phyloP scores from a whole-genome alignment of 2,113 vertebrate species.

The Sinocyclocheilus rhinocerous region DNA sequence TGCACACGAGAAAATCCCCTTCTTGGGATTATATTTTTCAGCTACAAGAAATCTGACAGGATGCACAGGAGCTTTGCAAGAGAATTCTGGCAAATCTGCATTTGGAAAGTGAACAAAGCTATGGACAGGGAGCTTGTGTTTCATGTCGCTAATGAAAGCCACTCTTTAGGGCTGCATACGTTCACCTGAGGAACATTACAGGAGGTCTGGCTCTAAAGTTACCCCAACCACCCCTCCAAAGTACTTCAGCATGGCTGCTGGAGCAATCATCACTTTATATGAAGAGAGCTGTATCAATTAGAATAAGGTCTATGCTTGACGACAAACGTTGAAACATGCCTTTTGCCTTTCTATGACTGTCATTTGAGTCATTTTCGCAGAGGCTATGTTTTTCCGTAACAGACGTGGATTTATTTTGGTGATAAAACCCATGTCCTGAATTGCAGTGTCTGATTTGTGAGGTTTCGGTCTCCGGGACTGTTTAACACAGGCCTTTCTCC shows the following conservation, averaged over 20 bases:
- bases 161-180: slow-evolving; percentile 19
- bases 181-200: slow-evolving; percentile 54
- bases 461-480: slow-evolving; percentile 48
- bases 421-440: slow-evolving; percentile 65
- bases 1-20: slow-evolving; percentile 42
- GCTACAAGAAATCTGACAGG: slow-evolving; percentile 48
- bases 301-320: slow-evolving; percentile 63
- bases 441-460: slow-evolving; percentile 45
- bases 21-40: slow-evolving; percentile 49
- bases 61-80: slow-evolving; percentile 50
- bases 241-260: slow-evolving; percentile 16
- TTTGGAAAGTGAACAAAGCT: slow-evolving; percentile 58
- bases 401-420: slow-evolving; percentile 68
- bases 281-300: slow-evolving; percentile 59
- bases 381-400: slow-evolving; percentile 60
- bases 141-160: slow-evolving; percentile 54
- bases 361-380: slow-evolving; percentile 65
- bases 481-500: slow-evolving; percentile 42
- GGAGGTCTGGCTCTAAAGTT: slow-evolving; percentile 36
- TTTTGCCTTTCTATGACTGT: slow-evolving; percentile 69
- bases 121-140: slow-evolving; percentile 46
- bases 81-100: slow-evolving; percentile 53
- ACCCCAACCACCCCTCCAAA: neutral
- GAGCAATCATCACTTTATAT: slow-evolving; percentile 63
- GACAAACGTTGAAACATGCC: slow-evolving; percentile 65